Evolutionary conservation across 2,113 vertebrate species (phyloP).

Genomic region (Mastomys natalensis): DNA sequence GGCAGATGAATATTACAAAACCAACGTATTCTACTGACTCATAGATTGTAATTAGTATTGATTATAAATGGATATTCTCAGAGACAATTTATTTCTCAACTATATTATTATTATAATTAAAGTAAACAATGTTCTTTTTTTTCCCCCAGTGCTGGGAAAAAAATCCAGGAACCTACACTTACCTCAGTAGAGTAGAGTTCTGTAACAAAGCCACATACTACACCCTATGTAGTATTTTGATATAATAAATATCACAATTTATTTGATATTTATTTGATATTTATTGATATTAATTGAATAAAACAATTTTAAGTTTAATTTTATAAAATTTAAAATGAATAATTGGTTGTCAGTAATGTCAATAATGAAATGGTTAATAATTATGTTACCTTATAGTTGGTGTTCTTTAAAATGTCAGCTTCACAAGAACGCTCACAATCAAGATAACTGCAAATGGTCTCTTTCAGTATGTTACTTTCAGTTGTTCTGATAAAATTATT

Average conservation of each 20-base stretch:
- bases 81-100: conserved; percentile 45
- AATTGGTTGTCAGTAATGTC: background rate
- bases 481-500: conserved; percentile 74
- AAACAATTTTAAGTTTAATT: conserved; percentile 35
- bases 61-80: conserved; percentile 52
- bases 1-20: conserved; percentile 37
- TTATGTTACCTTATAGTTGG: conserved; percentile 78
- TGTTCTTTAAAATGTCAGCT: conserved; percentile 79
- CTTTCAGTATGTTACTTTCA: conserved; percentile 78
- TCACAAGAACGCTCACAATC: conserved; percentile 82
- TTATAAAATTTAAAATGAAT: conserved; percentile 47
- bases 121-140: background rate
- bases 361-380: conserved; percentile 21
- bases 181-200: background rate
- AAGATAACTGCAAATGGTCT: conserved; percentile 77
- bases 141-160: background rate
- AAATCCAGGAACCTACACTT: background rate
- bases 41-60: conserved; percentile 6
- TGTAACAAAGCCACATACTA: background rate
- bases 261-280: too few relatives aligned
- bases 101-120: conserved; percentile 37
- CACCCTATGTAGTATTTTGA: conserved; percentile 10
- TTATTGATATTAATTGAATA: too few relatives aligned
- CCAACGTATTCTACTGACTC: conserved; percentile 37
- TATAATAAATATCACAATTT: too few relatives aligned